phyloP scores from a whole-genome alignment of 2,888 invertebrate genomes.

The Rhodophaea formosa region DNA sequence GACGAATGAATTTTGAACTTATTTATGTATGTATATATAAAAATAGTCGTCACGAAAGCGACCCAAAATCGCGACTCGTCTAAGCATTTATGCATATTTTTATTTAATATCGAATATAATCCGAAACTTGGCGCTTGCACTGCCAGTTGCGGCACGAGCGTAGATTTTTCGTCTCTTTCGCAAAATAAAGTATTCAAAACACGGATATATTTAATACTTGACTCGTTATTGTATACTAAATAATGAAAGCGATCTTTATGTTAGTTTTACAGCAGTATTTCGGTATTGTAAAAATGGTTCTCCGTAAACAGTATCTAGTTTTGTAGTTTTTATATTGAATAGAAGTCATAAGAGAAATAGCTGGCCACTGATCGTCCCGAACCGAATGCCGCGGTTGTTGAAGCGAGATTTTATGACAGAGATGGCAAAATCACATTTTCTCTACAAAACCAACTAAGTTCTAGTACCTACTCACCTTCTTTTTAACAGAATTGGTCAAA shows the following conservation, averaged over 20 bases:
- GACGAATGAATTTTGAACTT: conserved; percentile 57
- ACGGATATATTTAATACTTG: conserved; percentile 49
- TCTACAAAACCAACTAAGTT: background rate
- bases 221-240: conserved; percentile 61
- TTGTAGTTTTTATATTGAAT: conserved; percentile 68
- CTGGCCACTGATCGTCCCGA: conserved; percentile 19
- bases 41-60: conserved; percentile 56
- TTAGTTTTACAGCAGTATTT: conserved; percentile 74
- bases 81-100: conserved; percentile 49
- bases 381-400: conserved; percentile 11
- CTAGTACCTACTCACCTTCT: no score
- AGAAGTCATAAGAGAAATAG: conserved; percentile 54
- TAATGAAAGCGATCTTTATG: conserved; percentile 60
- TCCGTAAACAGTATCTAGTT: conserved; percentile 67
- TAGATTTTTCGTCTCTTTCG: conserved; percentile 60
- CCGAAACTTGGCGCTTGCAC: conserved; percentile 7
- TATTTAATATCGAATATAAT: conserved; percentile 8
- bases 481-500: no score
- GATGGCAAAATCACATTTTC: conserved; percentile 35
- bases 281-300: conserved; percentile 61
- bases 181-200: conserved; percentile 56
- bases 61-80: conserved; percentile 48
- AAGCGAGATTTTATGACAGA: conserved; percentile 29
- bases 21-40: conserved; percentile 62
- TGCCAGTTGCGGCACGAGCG: conserved; percentile 25